These are phyloP conservation scores for Pachycephala philippinensis DNA, from an alignment of 2,113 vertebrate species.

Conservation along the genomic window DNA sequence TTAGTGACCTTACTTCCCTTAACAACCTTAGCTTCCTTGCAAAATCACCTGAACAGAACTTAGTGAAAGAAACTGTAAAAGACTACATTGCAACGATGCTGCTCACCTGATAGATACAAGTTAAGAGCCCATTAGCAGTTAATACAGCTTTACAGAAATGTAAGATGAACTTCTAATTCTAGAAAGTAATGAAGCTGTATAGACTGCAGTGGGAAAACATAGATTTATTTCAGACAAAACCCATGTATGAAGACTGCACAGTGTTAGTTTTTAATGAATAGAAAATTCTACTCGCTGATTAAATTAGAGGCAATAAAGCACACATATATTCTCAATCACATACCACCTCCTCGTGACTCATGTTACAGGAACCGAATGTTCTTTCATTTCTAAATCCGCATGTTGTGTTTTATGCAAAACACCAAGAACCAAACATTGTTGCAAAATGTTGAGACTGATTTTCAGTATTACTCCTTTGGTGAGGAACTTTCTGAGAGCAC, in stretches of 20 bases:
- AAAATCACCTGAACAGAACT: neutral
- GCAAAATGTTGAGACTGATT: neutral
- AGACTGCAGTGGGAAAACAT: neutral
- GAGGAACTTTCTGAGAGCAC: neutral
- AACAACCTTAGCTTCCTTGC: neutral
- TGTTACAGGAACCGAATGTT: conserved; percentile 29
- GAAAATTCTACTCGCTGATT: neutral
- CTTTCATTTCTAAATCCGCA: neutral
- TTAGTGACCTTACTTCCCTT: neutral
- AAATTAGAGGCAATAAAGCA: conserved; percentile 18
- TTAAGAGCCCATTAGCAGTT: neutral
- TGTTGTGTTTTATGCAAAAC: conserved; percentile 3
- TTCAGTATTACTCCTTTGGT: neutral
- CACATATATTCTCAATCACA: neutral
- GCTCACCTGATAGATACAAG: neutral
- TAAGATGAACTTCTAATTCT: neutral
- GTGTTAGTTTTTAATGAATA: neutral
- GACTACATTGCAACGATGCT: neutral
- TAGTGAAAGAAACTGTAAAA: neutral
- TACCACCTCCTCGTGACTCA: conserved; percentile 3
- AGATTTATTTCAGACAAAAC: neutral
- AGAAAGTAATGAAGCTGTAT: neutral
- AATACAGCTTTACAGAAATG: neutral
- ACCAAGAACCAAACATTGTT: neutral
- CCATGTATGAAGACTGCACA: neutral